phyloP scores from a whole-genome alignment of 1,140 invertebrate genomes.

The Maconellicoccus hirsutus region DNA sequence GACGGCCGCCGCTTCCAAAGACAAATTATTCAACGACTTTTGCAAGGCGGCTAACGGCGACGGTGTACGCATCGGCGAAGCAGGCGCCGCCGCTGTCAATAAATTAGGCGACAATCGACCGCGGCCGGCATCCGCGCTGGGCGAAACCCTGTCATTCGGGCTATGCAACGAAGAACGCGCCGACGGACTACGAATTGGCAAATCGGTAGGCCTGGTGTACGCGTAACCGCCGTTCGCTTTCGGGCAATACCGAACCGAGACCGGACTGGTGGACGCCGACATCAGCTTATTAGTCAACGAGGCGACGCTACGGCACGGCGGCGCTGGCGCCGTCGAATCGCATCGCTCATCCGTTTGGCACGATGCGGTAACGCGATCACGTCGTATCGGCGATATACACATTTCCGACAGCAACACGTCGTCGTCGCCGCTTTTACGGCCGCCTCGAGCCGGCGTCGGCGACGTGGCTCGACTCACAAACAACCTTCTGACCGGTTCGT shows the following conservation, averaged over 20 bases:
- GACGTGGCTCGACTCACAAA: slow-evolving; percentile 62
- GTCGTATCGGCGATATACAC: neutral
- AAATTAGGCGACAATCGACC: neutral
- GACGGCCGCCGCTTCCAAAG: neutral
- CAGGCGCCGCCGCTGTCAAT: neutral
- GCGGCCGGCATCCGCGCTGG: neutral
- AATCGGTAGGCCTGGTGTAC: slow-evolving; percentile 26
- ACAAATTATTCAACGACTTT: neutral
- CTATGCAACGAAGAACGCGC: neutral
- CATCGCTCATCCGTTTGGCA: neutral
- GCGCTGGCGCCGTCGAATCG: neutral
- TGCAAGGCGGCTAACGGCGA: neutral
- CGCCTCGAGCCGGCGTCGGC: slow-evolving; percentile 46
- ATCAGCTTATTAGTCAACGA: slow-evolving; percentile 9
- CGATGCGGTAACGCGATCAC: neutral
- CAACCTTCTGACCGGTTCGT: slow-evolving; percentile 22
- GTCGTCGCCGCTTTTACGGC: slow-evolving; percentile 19
- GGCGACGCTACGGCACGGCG: slow-evolving; percentile 14
- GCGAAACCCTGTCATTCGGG: neutral
- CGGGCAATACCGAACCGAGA: slow-evolving; percentile 22
- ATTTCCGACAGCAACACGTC: neutral
- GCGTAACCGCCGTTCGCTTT: slow-evolving; percentile 17
- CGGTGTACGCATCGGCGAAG: neutral
- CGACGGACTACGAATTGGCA: slow-evolving; percentile 25
- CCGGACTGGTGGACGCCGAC: neutral